Conservation (phyloP, 2,888 invertebrate species). For the Bombylius discolor region DNA sequence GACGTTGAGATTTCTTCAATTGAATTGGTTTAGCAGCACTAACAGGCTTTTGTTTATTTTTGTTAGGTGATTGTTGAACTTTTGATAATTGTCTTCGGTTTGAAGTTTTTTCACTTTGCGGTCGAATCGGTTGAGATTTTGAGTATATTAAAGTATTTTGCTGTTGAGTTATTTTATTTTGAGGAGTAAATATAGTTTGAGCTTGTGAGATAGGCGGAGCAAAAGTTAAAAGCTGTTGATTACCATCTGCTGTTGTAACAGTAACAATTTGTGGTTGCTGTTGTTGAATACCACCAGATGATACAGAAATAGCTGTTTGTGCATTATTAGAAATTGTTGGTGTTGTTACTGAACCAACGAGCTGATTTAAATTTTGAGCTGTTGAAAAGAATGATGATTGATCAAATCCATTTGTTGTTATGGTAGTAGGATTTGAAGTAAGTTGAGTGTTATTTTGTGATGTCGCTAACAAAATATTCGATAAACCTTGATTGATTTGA, state of each 20-base stretch:
- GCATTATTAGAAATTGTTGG: not conserved
- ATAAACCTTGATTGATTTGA: constrained; percentile 10
- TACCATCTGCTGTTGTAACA: constrained; percentile 9
- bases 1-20: constrained; percentile 14
- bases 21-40: constrained; percentile 22
- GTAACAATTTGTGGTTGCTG: constrained; percentile 20
- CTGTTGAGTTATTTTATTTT: constrained; percentile 40
- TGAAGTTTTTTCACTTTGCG: constrained; percentile 38
- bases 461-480: constrained; percentile 12
- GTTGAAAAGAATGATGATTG: constrained; percentile 10
- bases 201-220: constrained; percentile 6
- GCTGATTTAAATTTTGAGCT: constrained; percentile 6
- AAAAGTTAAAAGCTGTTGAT: constrained; percentile 13
- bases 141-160: constrained; percentile 39
- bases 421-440: not conserved
- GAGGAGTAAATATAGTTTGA: constrained; percentile 20
- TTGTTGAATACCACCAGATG: constrained; percentile 12
- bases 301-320: not conserved
- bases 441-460: constrained; percentile 10
- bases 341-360: not conserved
- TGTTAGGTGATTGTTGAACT: constrained; percentile 13
- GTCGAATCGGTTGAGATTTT: constrained; percentile 40
- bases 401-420: constrained; percentile 1
- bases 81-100: constrained; percentile 37
- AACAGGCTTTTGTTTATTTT: constrained; percentile 15